Percentiles rank a stretch among this genome's conserved stretches.
Conservation (phyloP, 1,140 invertebrate genomes). For the Atta colombica region DNA sequence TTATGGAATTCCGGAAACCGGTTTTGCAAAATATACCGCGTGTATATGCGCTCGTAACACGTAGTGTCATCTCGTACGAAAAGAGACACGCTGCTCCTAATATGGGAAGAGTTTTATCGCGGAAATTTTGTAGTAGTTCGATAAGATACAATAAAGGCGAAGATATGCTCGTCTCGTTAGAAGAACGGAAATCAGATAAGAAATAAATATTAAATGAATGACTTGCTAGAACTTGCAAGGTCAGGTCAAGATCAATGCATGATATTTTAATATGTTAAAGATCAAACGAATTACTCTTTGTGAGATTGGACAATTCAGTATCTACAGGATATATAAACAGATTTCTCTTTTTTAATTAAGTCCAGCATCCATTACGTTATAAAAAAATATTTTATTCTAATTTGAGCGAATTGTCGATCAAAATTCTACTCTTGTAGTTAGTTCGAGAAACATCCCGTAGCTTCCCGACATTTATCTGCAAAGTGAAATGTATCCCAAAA, state of each 20-base stretch:
- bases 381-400: background rate
- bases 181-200: background rate
- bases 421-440: constrained; percentile 9
- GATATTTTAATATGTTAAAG: background rate
- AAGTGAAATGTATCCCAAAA: constrained; percentile 49
- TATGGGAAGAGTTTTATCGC: constrained; percentile 13
- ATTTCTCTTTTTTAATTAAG: background rate
- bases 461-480: constrained; percentile 42
- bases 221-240: background rate
- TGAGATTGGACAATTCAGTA: background rate
- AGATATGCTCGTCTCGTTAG: background rate
- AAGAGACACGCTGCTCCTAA: constrained; percentile 33
- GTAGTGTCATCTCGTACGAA: constrained; percentile 32
- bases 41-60: background rate
- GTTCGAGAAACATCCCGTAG: constrained; percentile 22
- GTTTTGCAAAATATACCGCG: constrained; percentile 57
- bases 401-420: background rate
- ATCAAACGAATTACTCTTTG: background rate
- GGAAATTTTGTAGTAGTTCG: background rate
- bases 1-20: constrained; percentile 56
- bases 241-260: background rate
- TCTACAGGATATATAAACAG: background rate
- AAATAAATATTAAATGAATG: constrained; percentile 2
- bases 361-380: background rate
- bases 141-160: constrained; percentile 25